Evolutionary conservation across 2,797 vertebrate genomes (phyloP).

Genomic region (Chiloscyllium punctatum): DNA sequence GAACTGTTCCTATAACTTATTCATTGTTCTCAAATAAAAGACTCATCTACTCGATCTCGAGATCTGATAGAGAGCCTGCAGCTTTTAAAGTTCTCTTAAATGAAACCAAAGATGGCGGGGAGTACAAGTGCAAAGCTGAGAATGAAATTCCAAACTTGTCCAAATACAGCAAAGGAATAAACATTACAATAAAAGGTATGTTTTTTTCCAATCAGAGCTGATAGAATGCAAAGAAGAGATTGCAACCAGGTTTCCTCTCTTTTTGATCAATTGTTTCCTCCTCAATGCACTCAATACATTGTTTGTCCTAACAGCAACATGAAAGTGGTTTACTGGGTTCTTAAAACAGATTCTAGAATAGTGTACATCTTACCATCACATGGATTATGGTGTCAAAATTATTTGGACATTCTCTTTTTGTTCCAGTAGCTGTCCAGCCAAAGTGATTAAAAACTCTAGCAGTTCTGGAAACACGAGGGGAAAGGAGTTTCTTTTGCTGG

Average conservation of each 20-base stretch:
- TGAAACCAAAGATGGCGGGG: not conserved
- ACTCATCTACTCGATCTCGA: not conserved
- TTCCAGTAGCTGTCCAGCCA: not conserved
- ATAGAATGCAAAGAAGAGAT: not conserved
- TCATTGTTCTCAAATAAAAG: not conserved
- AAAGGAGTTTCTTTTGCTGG: not conserved
- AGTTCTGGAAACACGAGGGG: not conserved
- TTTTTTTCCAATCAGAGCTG: not conserved
- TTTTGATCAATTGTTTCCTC: not conserved
- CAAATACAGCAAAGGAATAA: conserved; percentile 13
- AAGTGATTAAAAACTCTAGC: not conserved
- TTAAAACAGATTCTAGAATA: not conserved
- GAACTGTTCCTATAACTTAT: not conserved
- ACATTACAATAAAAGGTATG: conserved; percentile 14
- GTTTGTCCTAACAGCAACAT: not conserved
- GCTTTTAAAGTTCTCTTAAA: conserved; percentile 9
- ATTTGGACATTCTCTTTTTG: not conserved
- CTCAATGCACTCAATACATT: not conserved
- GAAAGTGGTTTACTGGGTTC: not conserved
- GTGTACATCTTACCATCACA: not conserved
- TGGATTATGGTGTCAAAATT: not conserved
- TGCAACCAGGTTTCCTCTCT: not conserved
- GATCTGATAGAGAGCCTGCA: not conserved
- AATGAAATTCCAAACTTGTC: not conserved
- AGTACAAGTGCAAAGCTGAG: conserved; percentile 24